Evolutionary conservation across 92 coral and sea anemone genomes (phyloP).

Genomic region (Heteractis magnifica): DNA sequence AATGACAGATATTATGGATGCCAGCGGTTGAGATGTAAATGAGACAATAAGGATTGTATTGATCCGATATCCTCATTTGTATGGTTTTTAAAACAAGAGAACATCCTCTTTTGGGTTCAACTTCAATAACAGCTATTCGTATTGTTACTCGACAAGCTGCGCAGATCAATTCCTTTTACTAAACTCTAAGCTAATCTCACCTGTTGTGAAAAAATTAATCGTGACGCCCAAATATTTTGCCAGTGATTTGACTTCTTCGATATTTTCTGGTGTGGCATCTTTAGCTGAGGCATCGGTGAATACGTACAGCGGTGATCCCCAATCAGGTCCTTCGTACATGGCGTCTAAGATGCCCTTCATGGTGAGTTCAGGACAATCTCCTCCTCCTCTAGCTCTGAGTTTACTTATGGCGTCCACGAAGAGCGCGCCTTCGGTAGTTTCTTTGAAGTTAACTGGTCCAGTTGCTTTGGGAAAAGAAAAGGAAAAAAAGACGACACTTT

Average conservation of each 20-base stretch:
- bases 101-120: too few species aligned
- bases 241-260: constrained; percentile 44
- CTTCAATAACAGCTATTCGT: not conserved
- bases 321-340: constrained; percentile 56
- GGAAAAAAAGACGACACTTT: too few species aligned
- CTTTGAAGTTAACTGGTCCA: constrained; percentile 45
- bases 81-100: too few species aligned
- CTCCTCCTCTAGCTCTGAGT: constrained; percentile 69
- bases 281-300: constrained; percentile 86
- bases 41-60: too few species aligned
- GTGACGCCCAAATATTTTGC: constrained; percentile 58
- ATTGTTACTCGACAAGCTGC: not conserved
- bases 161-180: too few species aligned
- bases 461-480: constrained; percentile 4
- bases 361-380: constrained; percentile 76
- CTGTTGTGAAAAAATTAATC: constrained; percentile 77
- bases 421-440: constrained; percentile 41
- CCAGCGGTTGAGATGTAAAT: too few species aligned
- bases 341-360: constrained; percentile 77
- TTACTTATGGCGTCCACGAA: constrained; percentile 59
- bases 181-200: constrained; percentile 22
- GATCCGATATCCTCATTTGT: too few species aligned
- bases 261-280: constrained; percentile 62
- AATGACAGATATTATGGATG: too few species aligned
- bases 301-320: constrained; percentile 88